Base-by-base conservation (phyloP, 2,888 invertebrate genomes). In the Pardosa pseudoannulata region DNA sequence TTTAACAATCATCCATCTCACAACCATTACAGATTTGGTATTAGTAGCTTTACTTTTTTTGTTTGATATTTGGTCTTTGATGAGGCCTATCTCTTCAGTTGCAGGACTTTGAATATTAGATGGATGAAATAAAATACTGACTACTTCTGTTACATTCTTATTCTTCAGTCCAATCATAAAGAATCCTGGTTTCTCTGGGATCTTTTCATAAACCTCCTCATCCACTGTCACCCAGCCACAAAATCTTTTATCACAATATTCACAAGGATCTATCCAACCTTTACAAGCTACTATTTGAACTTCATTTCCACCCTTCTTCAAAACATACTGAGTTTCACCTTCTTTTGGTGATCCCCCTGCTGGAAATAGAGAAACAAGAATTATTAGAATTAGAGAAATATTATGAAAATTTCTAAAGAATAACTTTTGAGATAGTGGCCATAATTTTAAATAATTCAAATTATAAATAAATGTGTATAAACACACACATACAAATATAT, bases 161-260 rank as follows among this genome's bases (percentile, higher is more conserved):
- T 78, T 72, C 19, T 68, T 78, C 7, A 85, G 31, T 29, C 36
- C 78, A 5, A 85, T 29, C 78, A 50, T 65, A 41, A 72, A 56
- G 19, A 79, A 50, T 39, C 83, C 83, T 0, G 83, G 78, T 13
- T 85, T 85, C 1, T 29, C 46, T 29, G 83, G 83, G 3, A 85
- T 72, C 13, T 85, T 85, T 31, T 65, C 83, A 28, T 78, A 32
- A 23, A 39, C 23, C 19, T 85, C 78, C 1, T 85, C 83, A 41
- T 39, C 71, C 5, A 41, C 23, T 1, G 71, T 64, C n/a, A 31
- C 39, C 83, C 83, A 78, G 13, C 68, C 67, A 67, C 67, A 13
- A 39, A 85, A 78, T 27, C 83, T 78, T 39, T 85, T 85, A 23
- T 85, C 78, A 72, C 78, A 78, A 62, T 78, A 78, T 6, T 78